Percentiles rank a stretch among this genome's conserved stretches.
phyloP scores from a whole-genome alignment of 2,113 vertebrate genomes.

The Stigmatopora argus region DNA sequence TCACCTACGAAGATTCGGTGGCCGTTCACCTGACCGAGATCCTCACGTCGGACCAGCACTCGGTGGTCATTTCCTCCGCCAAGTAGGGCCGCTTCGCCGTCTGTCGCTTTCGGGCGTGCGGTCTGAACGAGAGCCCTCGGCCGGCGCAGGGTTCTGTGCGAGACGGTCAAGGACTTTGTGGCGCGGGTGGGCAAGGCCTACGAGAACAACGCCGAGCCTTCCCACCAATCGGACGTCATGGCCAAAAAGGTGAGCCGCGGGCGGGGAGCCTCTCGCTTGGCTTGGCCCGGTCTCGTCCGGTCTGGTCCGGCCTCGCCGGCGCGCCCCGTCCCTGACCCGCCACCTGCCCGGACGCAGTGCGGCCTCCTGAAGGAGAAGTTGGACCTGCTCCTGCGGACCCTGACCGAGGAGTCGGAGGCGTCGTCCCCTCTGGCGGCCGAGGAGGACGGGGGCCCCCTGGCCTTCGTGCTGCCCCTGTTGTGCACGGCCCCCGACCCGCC shows the following conservation, averaged over 20 bases:
- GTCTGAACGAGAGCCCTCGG: too few relatives aligned
- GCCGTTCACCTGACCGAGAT: slow-evolving; percentile 95
- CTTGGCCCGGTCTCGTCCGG: not conserved
- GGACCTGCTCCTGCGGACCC: slow-evolving; percentile 87
- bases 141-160: slow-evolving; percentile 83
- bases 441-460: slow-evolving; percentile 73
- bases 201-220: slow-evolving; percentile 87
- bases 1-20: slow-evolving; percentile 94
- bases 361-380: slow-evolving; percentile 91
- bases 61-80: slow-evolving; percentile 94
- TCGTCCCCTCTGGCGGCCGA: slow-evolving; percentile 74
- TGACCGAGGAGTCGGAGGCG: slow-evolving; percentile 89
- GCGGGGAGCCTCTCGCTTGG: too few relatives aligned
- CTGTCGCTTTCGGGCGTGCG: not conserved
- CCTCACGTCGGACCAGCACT: slow-evolving; percentile 94
- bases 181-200: slow-evolving; percentile 92
- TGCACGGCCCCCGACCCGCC: slow-evolving; percentile 27
- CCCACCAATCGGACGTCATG: slow-evolving; percentile 88
- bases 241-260: slow-evolving; percentile 81
- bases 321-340: too few relatives aligned
- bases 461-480: slow-evolving; percentile 46
- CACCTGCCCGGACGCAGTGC: slow-evolving; percentile 68
- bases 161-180: slow-evolving; percentile 97
- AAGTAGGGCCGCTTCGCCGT: slow-evolving; percentile 69
- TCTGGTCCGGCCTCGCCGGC: not conserved